Evolutionary conservation across 2,113 vertebrate species (phyloP).

Genomic region (Hypanus sabinus): DNA sequence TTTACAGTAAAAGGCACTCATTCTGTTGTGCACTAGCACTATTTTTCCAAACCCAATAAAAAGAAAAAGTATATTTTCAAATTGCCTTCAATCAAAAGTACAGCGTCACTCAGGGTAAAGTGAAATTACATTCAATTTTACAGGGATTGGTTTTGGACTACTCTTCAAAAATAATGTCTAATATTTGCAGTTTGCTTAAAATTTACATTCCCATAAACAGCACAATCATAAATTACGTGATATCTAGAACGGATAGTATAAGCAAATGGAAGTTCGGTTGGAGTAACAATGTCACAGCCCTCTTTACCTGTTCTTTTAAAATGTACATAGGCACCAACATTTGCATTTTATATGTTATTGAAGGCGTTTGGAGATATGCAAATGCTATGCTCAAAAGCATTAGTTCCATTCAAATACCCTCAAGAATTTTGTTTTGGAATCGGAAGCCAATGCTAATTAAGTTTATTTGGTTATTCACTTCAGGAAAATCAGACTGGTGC

Average conservation of each 20-base stretch:
- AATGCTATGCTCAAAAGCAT: background rate
- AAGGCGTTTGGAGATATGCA: background rate
- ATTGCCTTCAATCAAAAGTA: background rate
- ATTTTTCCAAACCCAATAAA: background rate
- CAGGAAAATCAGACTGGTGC: background rate
- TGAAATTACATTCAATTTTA: background rate
- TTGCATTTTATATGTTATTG: background rate
- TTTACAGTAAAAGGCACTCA: background rate
- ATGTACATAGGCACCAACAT: background rate
- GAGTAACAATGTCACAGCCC: background rate
- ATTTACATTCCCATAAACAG: too few relatives aligned
- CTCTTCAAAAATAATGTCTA: background rate
- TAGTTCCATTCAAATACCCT: too few relatives aligned
- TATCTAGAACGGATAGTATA: background rate
- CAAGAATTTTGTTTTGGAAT: background rate
- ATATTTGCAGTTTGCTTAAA: background rate
- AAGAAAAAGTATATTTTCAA: background rate
- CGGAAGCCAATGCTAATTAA: background rate
- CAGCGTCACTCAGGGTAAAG: background rate
- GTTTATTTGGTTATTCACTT: background rate
- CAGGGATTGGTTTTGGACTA: background rate
- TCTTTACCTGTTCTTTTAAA: background rate
- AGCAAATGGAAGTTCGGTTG: background rate
- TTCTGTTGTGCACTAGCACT: background rate
- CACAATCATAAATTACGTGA: background rate